Percentiles rank a stretch among this genome's conserved stretches.
These are phyloP conservation scores for Bellardia pandia DNA, from an alignment of 2,888 invertebrate genomes.

Conservation along the genomic window DNA sequence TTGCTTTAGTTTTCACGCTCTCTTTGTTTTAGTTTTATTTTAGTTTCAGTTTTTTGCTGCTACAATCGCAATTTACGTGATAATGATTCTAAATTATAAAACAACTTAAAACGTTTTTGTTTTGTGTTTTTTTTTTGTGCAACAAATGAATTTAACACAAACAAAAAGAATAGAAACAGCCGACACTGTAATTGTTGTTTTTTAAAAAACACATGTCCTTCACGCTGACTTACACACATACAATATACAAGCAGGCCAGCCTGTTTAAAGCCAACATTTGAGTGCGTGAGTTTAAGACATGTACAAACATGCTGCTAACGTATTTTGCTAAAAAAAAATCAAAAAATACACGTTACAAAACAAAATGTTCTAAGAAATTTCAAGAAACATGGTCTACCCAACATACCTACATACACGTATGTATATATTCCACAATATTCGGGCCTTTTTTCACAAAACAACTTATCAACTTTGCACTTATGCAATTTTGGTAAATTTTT, in stretches of 20 bases:
- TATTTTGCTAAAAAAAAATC: too few relatives aligned
- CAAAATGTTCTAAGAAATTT: too few relatives aligned
- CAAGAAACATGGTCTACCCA: too few relatives aligned
- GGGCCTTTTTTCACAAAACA: too few relatives aligned
- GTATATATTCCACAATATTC: too few relatives aligned
- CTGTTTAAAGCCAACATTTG: not conserved
- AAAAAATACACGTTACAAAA: too few relatives aligned
- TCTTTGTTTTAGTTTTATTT: slow-evolving; percentile 12
- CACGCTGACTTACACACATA: not conserved
- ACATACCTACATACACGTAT: too few relatives aligned
- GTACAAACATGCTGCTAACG: too few relatives aligned
- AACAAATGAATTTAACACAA: slow-evolving; percentile 12
- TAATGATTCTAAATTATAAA: slow-evolving; percentile 71
- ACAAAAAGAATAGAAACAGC: slow-evolving; percentile 21
- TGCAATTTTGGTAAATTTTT: too few relatives aligned
- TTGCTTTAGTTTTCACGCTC: slow-evolving; percentile 35
- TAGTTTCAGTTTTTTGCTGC: not conserved
- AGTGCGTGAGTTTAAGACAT: not conserved
- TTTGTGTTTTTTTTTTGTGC: not conserved
- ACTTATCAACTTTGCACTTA: too few relatives aligned
- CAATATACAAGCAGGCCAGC: not conserved
- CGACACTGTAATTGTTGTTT: slow-evolving; percentile 7
- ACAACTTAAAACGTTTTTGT: slow-evolving; percentile 38
- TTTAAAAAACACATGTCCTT: slow-evolving; percentile 31
- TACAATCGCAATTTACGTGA: slow-evolving; percentile 61